Conservation (phyloP, 2,113 vertebrate species). For the Marcusenius ussheri region DNA sequence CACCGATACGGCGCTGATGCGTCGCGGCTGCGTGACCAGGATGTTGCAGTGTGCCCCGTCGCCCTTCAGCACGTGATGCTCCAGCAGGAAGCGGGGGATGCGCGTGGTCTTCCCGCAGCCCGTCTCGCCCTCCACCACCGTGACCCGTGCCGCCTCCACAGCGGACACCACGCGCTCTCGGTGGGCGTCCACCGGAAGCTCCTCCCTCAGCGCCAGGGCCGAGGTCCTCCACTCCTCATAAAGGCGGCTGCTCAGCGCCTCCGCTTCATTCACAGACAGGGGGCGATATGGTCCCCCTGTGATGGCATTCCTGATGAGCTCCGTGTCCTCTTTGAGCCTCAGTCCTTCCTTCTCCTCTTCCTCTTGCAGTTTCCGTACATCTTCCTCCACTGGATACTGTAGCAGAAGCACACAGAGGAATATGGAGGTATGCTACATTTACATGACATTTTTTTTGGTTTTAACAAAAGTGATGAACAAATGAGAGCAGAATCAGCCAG, state of each 20-base stretch:
- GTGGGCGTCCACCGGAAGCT: conserved; percentile 78
- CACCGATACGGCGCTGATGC: conserved; percentile 92
- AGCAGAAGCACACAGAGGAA: neutral
- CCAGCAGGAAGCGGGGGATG: conserved; percentile 86
- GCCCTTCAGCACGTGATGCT: conserved; percentile 67
- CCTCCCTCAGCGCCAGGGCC: conserved; percentile 48
- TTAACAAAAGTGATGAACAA: neutral
- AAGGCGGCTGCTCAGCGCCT: conserved; percentile 62
- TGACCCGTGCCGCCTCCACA: conserved; percentile 72
- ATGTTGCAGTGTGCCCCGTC: conserved; percentile 79
- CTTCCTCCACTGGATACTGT: conserved; percentile 70
- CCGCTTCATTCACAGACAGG: conserved; percentile 55
- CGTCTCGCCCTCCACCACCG: conserved; percentile 86
- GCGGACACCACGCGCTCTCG: conserved; percentile 69
- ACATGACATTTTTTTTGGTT: neutral
- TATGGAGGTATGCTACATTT: neutral
- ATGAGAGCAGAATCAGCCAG: neutral
- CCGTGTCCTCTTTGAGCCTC: conserved; percentile 46
- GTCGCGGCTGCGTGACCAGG: conserved; percentile 85
- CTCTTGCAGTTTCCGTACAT: conserved; percentile 54
- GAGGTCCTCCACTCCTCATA: conserved; percentile 70
- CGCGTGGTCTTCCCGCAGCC: conserved; percentile 94
- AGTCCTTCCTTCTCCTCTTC: conserved; percentile 45
- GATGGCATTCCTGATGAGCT: conserved; percentile 71
- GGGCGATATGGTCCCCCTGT: conserved; percentile 70